Base-by-base conservation (phyloP, 1,140 invertebrate species). In the Lordiphosa stackelbergi region DNA sequence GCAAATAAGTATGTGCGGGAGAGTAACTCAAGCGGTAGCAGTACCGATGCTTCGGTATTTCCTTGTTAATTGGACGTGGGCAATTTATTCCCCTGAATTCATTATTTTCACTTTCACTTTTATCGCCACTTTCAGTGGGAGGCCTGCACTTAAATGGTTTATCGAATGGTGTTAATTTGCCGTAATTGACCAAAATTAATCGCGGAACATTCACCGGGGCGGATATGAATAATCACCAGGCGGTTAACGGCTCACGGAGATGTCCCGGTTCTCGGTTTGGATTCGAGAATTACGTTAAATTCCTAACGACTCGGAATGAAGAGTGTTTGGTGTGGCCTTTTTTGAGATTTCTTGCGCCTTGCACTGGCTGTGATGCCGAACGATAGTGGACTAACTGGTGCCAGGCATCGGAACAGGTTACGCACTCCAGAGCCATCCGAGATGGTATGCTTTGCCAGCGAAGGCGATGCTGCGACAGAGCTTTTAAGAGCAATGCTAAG, bases 321-420 rank as follows among this genome's bases (percentile, higher is more conserved):
- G 24, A 11, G 13, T 28, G 5, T 19, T 4, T 36, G n/a, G 10
- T 11, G 45, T 60, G 16, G 34, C 41, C 11, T 37, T 42, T 19
- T 49, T 48, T 64, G 54, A 59, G 49, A 45, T 61, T 48, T 28
- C 40, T 38, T 52, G 54, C 45, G 42, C 54, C 41, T 60, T 40
- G 57, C 57, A 64, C 56, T 64, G 57, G 38, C 65, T 60, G n/a
- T 53, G 51, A 41, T 63, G 69, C 72, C 65, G 60, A 60, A 53
- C 60, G 59, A 68, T 66, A 48, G 59, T 54, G 59, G 65, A 71
- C 69, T 68, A 52, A 71, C 11, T 22, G n/a, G 46, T 5, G 12
- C 38, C 35, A 43, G 40, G 28, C 57, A 63, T 12, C 16, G 55
- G 65, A 53, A 28, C 28, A 42, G 19, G 48, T 11, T 31, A 56